Percentiles rank a stretch among this genome's conserved stretches.
Conservation (phyloP, 2,797 vertebrate species). For the Esox masquinongy region DNA sequence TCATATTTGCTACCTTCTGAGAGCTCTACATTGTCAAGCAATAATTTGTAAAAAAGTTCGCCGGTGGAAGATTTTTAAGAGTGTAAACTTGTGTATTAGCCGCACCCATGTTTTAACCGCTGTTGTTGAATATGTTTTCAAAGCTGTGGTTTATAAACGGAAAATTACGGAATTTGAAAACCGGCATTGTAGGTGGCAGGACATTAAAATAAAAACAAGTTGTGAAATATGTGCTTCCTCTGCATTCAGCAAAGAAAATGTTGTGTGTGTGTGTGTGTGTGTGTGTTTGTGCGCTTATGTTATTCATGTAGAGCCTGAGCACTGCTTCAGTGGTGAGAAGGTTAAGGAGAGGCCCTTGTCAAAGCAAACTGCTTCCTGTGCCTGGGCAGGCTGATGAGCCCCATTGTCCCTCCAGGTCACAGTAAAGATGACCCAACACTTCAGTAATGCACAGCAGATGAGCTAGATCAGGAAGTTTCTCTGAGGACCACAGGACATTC, state of each 20-base stretch:
- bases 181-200: background rate
- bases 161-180: background rate
- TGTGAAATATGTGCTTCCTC: background rate
- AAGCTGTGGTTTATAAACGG: too few relatives aligned
- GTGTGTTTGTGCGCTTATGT: background rate
- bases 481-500: conserved; percentile 56
- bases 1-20: too few relatives aligned
- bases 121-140: too few relatives aligned
- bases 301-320: background rate
- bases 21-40: too few relatives aligned
- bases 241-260: background rate
- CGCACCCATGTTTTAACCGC: too few relatives aligned
- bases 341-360: conserved; percentile 48
- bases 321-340: conserved; percentile 28
- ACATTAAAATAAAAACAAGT: too few relatives aligned
- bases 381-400: conserved; percentile 23
- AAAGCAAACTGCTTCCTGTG: conserved; percentile 58
- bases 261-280: background rate
- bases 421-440: conserved; percentile 50
- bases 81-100: too few relatives aligned
- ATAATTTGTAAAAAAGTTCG: too few relatives aligned
- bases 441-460: conserved; percentile 66
- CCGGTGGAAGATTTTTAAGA: too few relatives aligned
- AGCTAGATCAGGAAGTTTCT: conserved; percentile 52
- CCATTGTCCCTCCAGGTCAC: conserved; percentile 57